These are phyloP conservation scores for Phymorhynchus buccinoides DNA, from an alignment of 1,140 invertebrate genomes.

Conservation along the genomic window DNA sequence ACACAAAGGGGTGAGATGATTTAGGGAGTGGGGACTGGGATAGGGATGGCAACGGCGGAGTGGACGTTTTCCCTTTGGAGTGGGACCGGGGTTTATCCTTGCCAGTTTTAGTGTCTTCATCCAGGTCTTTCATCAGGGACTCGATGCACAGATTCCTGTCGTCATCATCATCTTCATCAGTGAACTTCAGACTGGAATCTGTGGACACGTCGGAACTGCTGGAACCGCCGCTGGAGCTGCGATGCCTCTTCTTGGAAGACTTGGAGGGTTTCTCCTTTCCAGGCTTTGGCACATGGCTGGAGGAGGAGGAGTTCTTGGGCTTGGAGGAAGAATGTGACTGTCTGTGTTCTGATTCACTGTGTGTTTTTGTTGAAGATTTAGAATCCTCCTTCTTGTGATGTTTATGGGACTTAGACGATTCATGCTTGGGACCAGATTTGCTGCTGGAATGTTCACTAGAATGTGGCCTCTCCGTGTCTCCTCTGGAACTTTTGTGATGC, in stretches of 20 bases:
- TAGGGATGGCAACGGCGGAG: neutral
- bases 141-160: neutral
- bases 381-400: conserved; percentile 11
- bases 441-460: neutral
- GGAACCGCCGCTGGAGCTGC: conserved; percentile 18
- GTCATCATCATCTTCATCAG: conserved; percentile 33
- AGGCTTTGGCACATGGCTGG: neutral
- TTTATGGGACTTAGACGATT: conserved; percentile 15
- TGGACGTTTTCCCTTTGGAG: neutral
- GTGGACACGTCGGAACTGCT: conserved; percentile 17
- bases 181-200: conserved; percentile 32
- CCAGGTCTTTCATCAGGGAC: neutral
- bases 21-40: neutral
- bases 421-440: conserved; percentile 17
- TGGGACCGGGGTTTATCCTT: conserved; percentile 16
- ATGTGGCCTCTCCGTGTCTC: neutral
- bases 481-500: neutral
- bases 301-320: neutral
- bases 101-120: neutral
- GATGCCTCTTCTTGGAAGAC: neutral
- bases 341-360: conserved; percentile 13
- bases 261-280: neutral
- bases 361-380: conserved; percentile 2
- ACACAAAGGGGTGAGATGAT: neutral
- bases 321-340: conserved; percentile 12